Conservation (phyloP, 1,140 invertebrate species). For the Whitmania pigra region DNA sequence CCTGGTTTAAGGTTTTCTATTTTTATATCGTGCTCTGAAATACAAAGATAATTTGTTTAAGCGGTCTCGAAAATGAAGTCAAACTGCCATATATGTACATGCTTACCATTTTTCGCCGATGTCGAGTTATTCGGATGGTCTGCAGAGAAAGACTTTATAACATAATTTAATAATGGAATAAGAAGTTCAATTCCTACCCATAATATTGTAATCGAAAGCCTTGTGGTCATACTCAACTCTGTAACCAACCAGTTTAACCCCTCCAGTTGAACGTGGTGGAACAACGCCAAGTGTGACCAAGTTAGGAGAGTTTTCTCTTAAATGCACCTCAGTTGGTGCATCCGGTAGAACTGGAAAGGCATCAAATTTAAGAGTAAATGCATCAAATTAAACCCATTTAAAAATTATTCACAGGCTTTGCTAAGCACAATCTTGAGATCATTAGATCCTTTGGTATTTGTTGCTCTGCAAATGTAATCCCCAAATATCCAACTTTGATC, state of each 20-base stretch:
- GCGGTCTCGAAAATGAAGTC: not conserved
- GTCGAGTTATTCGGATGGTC: too few species aligned
- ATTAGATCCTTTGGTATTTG: slow-evolving; percentile 58
- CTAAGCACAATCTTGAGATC: slow-evolving; percentile 56
- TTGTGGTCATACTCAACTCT: slow-evolving; percentile 62
- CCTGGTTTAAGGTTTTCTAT: slow-evolving; percentile 64
- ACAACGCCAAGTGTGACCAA: slow-evolving; percentile 64
- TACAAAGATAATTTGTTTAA: not conserved
- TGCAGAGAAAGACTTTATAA: not conserved
- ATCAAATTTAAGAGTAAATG: not conserved
- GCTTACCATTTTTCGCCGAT: too few species aligned
- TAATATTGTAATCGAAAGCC: slow-evolving; percentile 13
- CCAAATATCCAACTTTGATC: slow-evolving; percentile 47
- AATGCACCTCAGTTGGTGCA: slow-evolving; percentile 19
- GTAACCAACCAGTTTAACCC: slow-evolving; percentile 58
- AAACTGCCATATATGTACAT: too few species aligned
- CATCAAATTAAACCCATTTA: not conserved
- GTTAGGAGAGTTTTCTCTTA: slow-evolving; percentile 50
- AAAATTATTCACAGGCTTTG: slow-evolving; percentile 47
- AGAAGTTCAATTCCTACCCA: not conserved
- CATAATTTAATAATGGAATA: not conserved
- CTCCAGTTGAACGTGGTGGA: slow-evolving; percentile 57
- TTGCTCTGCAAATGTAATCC: slow-evolving; percentile 66
- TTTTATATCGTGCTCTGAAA: slow-evolving; percentile 4
- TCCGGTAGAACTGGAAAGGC: slow-evolving; percentile 13